These are phyloP conservation scores for Drosophila jambulina DNA, from an alignment of 1,140 invertebrate genomes.

Conservation along the genomic window DNA sequence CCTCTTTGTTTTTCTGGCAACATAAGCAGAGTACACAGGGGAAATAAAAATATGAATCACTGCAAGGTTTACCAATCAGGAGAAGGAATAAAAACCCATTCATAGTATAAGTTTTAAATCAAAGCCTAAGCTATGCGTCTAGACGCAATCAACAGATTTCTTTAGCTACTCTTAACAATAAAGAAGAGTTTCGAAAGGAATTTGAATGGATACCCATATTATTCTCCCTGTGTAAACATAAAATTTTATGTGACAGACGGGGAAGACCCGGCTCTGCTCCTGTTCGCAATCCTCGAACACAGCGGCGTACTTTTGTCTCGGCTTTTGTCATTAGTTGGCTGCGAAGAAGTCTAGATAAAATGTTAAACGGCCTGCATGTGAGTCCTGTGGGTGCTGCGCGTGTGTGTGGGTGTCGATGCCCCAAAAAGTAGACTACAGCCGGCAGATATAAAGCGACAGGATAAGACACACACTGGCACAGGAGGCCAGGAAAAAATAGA, in stretches of 20 bases:
- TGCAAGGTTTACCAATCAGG: background rate
- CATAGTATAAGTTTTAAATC: background rate
- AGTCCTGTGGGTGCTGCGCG: constrained; percentile 19
- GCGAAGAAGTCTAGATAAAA: constrained; percentile 77
- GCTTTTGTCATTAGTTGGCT: constrained; percentile 79
- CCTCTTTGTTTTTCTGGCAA: constrained; percentile 41
- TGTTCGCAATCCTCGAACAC: constrained; percentile 45
- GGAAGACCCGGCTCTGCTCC: constrained; percentile 23
- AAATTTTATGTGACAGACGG: constrained; percentile 75
- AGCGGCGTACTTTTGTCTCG: constrained; percentile 75
- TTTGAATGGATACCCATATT: background rate
- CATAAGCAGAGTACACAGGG: constrained; percentile 51
- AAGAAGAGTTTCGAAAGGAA: background rate
- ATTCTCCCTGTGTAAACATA: constrained; percentile 57
- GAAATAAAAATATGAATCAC: background rate
- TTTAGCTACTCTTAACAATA: constrained; percentile 4
- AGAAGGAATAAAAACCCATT: background rate
- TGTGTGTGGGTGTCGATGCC: constrained; percentile 34
- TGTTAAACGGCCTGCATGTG: constrained; percentile 78
- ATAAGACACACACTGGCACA: constrained; percentile 59
- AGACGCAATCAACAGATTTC: constrained; percentile 2
- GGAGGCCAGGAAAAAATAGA: constrained; percentile 3
- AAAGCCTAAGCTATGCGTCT: background rate
- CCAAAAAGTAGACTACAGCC: constrained; percentile 75
- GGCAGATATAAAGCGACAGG: constrained; percentile 76